Percentiles rank a stretch among this genome's conserved stretches.
phyloP scores from a whole-genome alignment of 2,888 invertebrate genomes.

The Netelia melanura region DNA sequence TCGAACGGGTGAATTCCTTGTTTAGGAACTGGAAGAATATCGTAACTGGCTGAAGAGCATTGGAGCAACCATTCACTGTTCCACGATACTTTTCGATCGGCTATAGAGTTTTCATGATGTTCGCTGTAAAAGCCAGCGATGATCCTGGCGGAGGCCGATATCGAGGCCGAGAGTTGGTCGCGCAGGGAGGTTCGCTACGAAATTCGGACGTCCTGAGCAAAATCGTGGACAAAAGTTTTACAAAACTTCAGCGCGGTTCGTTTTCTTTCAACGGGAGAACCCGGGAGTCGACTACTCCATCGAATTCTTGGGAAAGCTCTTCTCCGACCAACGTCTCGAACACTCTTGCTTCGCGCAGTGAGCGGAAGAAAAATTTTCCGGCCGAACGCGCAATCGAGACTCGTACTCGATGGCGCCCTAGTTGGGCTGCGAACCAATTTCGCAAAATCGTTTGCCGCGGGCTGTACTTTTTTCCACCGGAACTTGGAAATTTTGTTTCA shows the following conservation, averaged over 20 bases:
- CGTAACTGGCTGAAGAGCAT: constrained; percentile 1
- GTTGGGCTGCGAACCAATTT: constrained; percentile 47
- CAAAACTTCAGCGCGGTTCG: constrained; percentile 59
- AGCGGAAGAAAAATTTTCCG: constrained; percentile 68
- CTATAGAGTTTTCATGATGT: constrained; percentile 39
- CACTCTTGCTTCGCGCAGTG: constrained; percentile 36
- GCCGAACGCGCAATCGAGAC: constrained; percentile 66
- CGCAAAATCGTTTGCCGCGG: constrained; percentile 33
- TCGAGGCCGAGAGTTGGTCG: constrained; percentile 49
- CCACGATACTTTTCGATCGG: constrained; percentile 15
- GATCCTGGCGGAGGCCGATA: constrained; percentile 54
- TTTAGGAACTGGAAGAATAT: background rate
- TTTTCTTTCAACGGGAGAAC: constrained; percentile 56
- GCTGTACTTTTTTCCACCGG: constrained; percentile 13
- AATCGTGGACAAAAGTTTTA: constrained; percentile 56
- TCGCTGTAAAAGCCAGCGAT: constrained; percentile 43
- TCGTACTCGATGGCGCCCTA: constrained; percentile 53
- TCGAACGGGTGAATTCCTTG: background rate
- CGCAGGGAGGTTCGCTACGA: constrained; percentile 33
- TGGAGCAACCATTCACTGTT: constrained; percentile 9
- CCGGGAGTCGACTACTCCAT: constrained; percentile 27
- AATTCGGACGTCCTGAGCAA: constrained; percentile 31
- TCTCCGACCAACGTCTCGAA: constrained; percentile 53
- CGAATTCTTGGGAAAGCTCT: constrained; percentile 41
- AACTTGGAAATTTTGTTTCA: background rate